Evolutionary conservation across 2,797 vertebrate species (phyloP), one percentile per base, ranked within the genome.

Genomic region (Trachurus trachurus): DNA sequence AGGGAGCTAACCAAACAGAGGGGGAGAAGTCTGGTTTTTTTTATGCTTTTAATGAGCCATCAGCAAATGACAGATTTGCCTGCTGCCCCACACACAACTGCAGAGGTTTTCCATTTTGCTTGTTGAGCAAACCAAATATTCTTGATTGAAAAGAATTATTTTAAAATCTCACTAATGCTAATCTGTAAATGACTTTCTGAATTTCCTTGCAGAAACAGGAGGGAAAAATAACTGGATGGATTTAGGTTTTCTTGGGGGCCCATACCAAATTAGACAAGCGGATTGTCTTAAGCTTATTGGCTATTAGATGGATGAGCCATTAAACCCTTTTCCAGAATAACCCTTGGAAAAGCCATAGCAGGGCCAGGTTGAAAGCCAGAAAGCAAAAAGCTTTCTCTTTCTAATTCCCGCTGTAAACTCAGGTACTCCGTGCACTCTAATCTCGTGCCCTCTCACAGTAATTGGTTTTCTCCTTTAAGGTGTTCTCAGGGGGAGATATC

Each of bases 391-490:
- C 74, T 83, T 89, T 91, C 74, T 77, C 74, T 85, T 87, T 75
- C 78, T 91, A 90, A 89, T 89, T 89, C 84, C 78, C 31, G 68
- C 77, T 50, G 74, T 86, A 91, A 89, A 92, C 84, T 79, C 81
- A 82, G 87, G 81, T 88, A 85, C 90, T 89, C 78, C 64, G 57
- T 29, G 67, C 86, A 79, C 87, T 92, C 86, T 93, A 91, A 94
- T 94, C 92, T 92, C 50, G 19, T 78, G 75, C 67, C 83, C 85
- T 92, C 83, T 89, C 91, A 83, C 78, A 79, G 84, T 93, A 94
- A 92, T 94, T 93, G 92, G 78, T 89, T 94, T 92, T 92, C 81
- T 85, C 78, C 84, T 92, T 90, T 83, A 89, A 89, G 89, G 87
- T 78, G 61, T 86, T 92, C 89, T 88, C 87, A 40, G 65, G 87